These are phyloP conservation scores for Sceloporus tristichus DNA, from an alignment of 2,113 vertebrate genomes.

Conservation along the genomic window DNA sequence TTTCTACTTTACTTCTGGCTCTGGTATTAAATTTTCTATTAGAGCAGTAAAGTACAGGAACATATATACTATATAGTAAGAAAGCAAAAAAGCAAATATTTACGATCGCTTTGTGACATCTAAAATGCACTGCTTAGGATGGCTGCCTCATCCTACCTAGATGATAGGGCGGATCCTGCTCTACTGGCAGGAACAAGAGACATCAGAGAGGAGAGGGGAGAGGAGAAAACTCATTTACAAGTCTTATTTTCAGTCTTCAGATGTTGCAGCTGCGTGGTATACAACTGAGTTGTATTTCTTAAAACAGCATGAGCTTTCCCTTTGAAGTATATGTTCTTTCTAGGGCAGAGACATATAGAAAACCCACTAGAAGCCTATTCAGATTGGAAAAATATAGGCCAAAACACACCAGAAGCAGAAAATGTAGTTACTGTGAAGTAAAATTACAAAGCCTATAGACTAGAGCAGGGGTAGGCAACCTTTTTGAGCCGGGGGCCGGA, in stretches of 20 bases:
- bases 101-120: no score
- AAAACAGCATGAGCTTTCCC: background rate
- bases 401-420: background rate
- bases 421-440: background rate
- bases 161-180: no score
- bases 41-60: no score
- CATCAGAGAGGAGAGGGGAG: no score
- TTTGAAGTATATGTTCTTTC: background rate
- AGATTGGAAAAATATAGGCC: background rate
- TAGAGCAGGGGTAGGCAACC: background rate
- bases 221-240: no score
- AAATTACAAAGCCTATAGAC: background rate
- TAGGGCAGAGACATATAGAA: background rate
- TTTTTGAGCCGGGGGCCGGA: no score
- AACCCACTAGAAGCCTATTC: background rate
- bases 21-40: no score
- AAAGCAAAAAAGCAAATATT: no score
- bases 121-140: no score
- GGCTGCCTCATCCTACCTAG: no score
- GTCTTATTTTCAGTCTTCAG: background rate
- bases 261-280: background rate
- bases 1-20: no score
- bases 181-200: background rate
- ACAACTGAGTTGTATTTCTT: background rate
- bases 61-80: no score